Conservation (phyloP, 2,888 invertebrate species). For the Abrostola triplasia region DNA sequence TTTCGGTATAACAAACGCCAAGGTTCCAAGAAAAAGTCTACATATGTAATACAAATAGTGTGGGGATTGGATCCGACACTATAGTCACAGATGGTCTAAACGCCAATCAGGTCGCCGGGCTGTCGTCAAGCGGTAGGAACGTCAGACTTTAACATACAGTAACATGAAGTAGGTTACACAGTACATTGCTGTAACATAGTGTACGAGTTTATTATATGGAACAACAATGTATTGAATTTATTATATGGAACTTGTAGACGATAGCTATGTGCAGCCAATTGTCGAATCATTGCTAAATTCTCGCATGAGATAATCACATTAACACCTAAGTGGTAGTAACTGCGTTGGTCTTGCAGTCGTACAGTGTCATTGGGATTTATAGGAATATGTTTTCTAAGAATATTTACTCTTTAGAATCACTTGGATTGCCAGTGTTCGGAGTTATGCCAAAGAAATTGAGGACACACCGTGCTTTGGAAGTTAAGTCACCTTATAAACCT, state of each 20-base stretch:
- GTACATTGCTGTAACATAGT: neutral
- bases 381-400: neutral
- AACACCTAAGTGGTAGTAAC: constrained; percentile 30
- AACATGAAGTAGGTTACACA: constrained; percentile 1
- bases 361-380: no score
- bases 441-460: no score
- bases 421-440: no score
- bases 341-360: neutral
- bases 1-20: no score
- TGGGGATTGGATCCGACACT: no score
- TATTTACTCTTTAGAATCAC: neutral
- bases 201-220: constrained; percentile 26
- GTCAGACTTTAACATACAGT: neutral
- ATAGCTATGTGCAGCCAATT: constrained; percentile 24
- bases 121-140: neutral
- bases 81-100: no score
- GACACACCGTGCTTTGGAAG: no score
- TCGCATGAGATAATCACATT: constrained; percentile 21
- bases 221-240: constrained; percentile 35
- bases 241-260: constrained; percentile 14
- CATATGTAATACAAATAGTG: no score
- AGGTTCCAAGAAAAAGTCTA: no score
- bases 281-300: constrained; percentile 33
- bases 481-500: no score
- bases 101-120: no score